Base-by-base conservation (phyloP, 1,140 invertebrate genomes). In the Brachionus koreanus region DNA sequence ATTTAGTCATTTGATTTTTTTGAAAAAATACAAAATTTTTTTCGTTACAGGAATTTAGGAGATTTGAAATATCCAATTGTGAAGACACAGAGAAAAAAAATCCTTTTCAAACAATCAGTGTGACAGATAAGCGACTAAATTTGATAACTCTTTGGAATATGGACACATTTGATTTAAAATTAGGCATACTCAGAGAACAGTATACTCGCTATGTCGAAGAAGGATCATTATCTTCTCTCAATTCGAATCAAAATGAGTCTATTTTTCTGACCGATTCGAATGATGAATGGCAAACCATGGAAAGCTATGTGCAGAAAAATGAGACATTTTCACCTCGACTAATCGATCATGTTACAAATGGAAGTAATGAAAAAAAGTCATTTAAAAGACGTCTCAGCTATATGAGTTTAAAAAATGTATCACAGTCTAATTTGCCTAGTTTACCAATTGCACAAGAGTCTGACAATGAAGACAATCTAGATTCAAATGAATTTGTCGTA, bases 1-100 rank as follows among this genome's bases (percentile, higher is more conserved):
- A 23, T 10, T 79, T 43, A 5, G 4, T 39, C n/a, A n/a, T n/a
- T n/a, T 42, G 37, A 37, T 43, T 19, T 13, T 57, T 43, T 61
- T n/a, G 19, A 13, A 42, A 79, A 35, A 23, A 61, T 19, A 57
- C 3, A 25, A 79, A 65, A 16, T 65, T 6, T 39, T 2, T 23
- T 33, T 39, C 39, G 12, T 75, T 13, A 75, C 33, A 79, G 76
- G 76, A 79, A 61, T 61, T 79, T 43, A 79, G 35, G 42, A 25
- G 49, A 23, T 65, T n/a, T 37, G 76, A 79, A 42, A 42, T 79
- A 16, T 23, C 9, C 10, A 35, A 79, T 12, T 13, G 5, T 29
- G 39, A 74, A 46, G 69, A 74, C 9, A 25, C 0, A 0, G 39
- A 74, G 2, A 1, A 43, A 16, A 74, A 49, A 74, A 46, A 10